Percentiles rank a stretch among this genome's conserved stretches.
Conservation (phyloP, 2,888 invertebrate genomes). For the Archaeoteleia sp. region DNA sequence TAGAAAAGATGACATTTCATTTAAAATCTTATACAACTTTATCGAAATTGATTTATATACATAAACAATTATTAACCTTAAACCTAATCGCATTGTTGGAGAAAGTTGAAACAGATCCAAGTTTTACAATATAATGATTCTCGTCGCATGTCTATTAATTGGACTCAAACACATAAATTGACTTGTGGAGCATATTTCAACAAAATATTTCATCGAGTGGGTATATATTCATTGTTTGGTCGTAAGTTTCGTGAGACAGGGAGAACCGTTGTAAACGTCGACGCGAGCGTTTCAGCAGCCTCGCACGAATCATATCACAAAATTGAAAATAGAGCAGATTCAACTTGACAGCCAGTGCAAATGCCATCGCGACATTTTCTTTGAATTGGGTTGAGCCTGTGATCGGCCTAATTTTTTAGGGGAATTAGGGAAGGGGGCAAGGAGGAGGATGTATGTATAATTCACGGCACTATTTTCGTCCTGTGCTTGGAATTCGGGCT, state of each 20-base stretch:
- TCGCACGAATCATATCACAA: constrained; percentile 66
- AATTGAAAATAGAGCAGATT: constrained; percentile 65
- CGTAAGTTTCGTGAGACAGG: constrained; percentile 43
- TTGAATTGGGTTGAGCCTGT: constrained; percentile 57
- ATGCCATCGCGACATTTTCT: constrained; percentile 54
- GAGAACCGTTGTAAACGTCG: constrained; percentile 63
- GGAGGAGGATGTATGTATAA: not conserved
- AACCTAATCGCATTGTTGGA: too few relatives aligned
- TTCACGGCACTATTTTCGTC: constrained; percentile 11
- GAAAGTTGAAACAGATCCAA: too few relatives aligned
- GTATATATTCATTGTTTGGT: not conserved
- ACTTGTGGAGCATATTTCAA: too few relatives aligned
- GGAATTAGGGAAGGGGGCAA: not conserved
- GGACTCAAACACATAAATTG: too few relatives aligned
- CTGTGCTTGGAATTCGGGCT: constrained; percentile 47
- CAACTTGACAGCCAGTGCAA: constrained; percentile 64
- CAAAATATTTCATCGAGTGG: not conserved
- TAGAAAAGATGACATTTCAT: too few relatives aligned
- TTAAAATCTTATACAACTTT: too few relatives aligned
- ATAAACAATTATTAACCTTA: too few relatives aligned
- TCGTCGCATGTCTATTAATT: too few relatives aligned
- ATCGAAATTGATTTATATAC: too few relatives aligned
- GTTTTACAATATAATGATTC: too few relatives aligned
- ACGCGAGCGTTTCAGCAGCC: constrained; percentile 58
- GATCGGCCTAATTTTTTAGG: constrained; percentile 53